Base-by-base conservation (phyloP, 2,113 vertebrate genomes). In the Pituophis catenifer region DNA sequence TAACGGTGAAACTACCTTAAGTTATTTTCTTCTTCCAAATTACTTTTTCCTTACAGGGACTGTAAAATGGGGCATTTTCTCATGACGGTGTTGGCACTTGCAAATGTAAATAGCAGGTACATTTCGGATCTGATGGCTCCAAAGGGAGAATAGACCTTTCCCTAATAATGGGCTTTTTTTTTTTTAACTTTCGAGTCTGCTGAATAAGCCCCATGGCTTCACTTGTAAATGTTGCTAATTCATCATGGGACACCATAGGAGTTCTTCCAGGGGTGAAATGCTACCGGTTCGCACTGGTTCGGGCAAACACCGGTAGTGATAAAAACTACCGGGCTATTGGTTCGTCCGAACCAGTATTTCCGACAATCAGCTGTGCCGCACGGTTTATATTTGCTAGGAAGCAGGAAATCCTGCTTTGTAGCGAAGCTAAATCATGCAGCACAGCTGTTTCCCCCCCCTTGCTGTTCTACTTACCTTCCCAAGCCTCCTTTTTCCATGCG, bases 1-100 rank as follows among this genome's bases (percentile, higher is more conserved):
- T 96, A 50, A 97, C 95, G 97, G 96, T 97, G 97, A 97, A 97
- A 94, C 85, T 92, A 89, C 92, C 94, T 26, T 94, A 86, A 21
- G 92, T 85, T 88, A 93, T 87, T 87, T 94, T 93, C 55, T 26
- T 54, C 57, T 88, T 65, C 26, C 9, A 75, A 19, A 33, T 75
- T 91, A 53, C 4, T 52, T 55, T 48, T 48, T 57, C 54, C 8
- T 93, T 96, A 94, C 93, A 94, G 96, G 96, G 97, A 97, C 96
- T 97, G 95, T 95, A 95, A 95, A 96, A 94, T 24, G 0, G 3
- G 91, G n/a, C 93, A 91, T 96, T 97, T 97, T 93, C 93, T 94
- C 92, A 85, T n/a, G 13, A 92, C 88, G 93, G 86, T 87, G 0
- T 89, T 75, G 88, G 93, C 91, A 5, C 75, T 95, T 93, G 54